phyloP scores from a whole-genome alignment of 2,888 invertebrate genomes.

The Rhagonycha fulva region DNA sequence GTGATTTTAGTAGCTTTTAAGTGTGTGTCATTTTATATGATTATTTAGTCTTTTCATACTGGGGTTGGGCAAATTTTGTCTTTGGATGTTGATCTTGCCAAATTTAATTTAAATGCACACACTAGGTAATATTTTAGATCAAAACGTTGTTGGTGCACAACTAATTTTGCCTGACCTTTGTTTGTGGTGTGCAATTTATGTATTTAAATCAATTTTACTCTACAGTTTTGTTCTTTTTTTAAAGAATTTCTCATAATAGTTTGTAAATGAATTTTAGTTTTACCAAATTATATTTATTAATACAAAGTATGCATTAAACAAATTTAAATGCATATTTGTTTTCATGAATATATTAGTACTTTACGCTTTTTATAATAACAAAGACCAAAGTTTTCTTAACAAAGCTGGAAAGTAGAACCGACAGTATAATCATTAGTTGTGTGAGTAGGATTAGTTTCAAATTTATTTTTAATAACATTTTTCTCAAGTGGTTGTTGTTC shows the following conservation, averaged over 20 bases:
- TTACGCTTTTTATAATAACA: slow-evolving; percentile 9
- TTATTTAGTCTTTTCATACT: not conserved
- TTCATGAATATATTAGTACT: not conserved
- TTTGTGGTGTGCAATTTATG: not conserved
- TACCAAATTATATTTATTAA: not conserved
- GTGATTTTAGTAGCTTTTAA: slow-evolving; percentile 1
- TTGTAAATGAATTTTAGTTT: not conserved
- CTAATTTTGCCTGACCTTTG: not conserved
- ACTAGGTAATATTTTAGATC: not conserved
- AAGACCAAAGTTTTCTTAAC: slow-evolving; percentile 22
- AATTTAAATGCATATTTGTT: not conserved
- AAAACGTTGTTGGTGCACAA: not conserved
- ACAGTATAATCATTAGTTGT: slow-evolving; percentile 21
- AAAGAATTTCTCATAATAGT: not conserved
- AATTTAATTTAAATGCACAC: not conserved
- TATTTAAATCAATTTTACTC: not conserved
- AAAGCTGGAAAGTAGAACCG: slow-evolving; percentile 20
- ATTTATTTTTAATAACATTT: not conserved
- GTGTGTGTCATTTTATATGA: not conserved
- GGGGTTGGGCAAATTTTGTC: not conserved
- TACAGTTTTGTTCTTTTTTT: not conserved
- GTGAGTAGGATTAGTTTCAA: slow-evolving; percentile 15
- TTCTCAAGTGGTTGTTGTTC: slow-evolving; percentile 11
- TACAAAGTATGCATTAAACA: not conserved
- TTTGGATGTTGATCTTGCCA: not conserved